A percentile compares a stretch with the other conserved stretches of the same genome.
phyloP scores from a whole-genome alignment of 2,888 invertebrate genomes.

The Campopleginae sp. region DNA sequence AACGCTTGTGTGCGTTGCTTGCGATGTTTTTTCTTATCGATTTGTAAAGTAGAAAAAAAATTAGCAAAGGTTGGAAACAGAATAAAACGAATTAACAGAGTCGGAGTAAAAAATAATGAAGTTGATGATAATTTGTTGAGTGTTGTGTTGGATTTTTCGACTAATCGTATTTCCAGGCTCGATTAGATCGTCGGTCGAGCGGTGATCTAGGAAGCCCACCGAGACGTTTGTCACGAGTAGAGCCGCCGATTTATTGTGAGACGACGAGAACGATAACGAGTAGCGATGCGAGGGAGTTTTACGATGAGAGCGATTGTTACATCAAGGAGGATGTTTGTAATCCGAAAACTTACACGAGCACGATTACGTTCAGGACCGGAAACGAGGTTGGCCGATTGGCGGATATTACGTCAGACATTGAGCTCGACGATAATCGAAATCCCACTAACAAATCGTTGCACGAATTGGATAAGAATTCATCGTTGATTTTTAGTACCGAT shows the following conservation, averaged over 20 bases:
- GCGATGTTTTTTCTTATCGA: slow-evolving; percentile 49
- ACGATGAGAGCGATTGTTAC: slow-evolving; percentile 62
- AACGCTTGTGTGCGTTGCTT: slow-evolving; percentile 68
- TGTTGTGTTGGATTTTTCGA: slow-evolving; percentile 64
- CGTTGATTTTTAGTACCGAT: slow-evolving; percentile 51
- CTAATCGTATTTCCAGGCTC: slow-evolving; percentile 81
- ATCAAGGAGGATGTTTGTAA: slow-evolving; percentile 72
- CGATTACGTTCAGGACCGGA: slow-evolving; percentile 81
- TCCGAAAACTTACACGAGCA: slow-evolving; percentile 82
- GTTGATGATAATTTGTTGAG: slow-evolving; percentile 53
- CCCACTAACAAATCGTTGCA: slow-evolving; percentile 71
- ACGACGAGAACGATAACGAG: slow-evolving; percentile 21
- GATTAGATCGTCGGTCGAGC: slow-evolving; percentile 73
- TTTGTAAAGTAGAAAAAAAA: slow-evolving; percentile 21
- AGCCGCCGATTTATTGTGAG: slow-evolving; percentile 53
- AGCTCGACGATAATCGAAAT: slow-evolving; percentile 72
- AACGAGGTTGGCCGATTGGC: slow-evolving; percentile 75
- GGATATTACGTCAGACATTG: slow-evolving; percentile 39
- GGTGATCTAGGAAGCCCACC: slow-evolving; percentile 71
- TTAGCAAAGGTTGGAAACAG: slow-evolving; percentile 3
- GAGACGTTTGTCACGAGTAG: slow-evolving; percentile 55
- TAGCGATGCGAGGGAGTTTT: slow-evolving; percentile 33
- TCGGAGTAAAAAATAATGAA: not conserved
- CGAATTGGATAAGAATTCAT: slow-evolving; percentile 55
- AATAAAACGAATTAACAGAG: not conserved